phyloP scores from a whole-genome alignment of 2,797 vertebrate species.

The Notoglanidium macrostoma region DNA sequence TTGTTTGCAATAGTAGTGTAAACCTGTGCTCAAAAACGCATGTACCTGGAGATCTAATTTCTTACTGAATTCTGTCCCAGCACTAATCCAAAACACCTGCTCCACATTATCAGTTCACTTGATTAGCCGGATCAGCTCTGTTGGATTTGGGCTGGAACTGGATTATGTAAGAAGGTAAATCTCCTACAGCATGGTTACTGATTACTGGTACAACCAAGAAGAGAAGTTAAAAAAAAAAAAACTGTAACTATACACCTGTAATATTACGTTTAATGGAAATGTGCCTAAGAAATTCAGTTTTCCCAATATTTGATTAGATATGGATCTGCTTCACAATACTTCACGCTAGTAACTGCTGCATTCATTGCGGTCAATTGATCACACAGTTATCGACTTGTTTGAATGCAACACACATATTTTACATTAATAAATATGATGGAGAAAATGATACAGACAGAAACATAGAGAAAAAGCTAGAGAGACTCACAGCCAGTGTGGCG shows the following conservation, averaged over 20 bases:
- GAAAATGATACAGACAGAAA: slow-evolving; percentile 1
- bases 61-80: neutral
- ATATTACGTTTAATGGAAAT: neutral
- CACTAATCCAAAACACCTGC: slow-evolving; percentile 25
- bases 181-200: neutral
- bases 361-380: neutral
- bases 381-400: neutral
- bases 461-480: slow-evolving; percentile 12
- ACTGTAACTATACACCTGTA: neutral
- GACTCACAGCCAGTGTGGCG: slow-evolving; percentile 86
- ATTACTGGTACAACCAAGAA: neutral
- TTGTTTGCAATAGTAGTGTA: neutral
- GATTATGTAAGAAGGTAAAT: neutral
- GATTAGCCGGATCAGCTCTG: neutral
- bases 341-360: neutral
- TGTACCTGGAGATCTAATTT: slow-evolving; percentile 11
- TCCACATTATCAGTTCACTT: slow-evolving; percentile 19
- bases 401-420: neutral
- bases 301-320: neutral
- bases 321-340: neutral
- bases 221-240: neutral
- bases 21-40: slow-evolving; percentile 4
- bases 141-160: neutral
- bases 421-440: slow-evolving; percentile 5
- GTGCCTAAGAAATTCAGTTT: neutral